Conservation (phyloP, 2,797 vertebrate genomes). For the Sitta carolinensis region DNA sequence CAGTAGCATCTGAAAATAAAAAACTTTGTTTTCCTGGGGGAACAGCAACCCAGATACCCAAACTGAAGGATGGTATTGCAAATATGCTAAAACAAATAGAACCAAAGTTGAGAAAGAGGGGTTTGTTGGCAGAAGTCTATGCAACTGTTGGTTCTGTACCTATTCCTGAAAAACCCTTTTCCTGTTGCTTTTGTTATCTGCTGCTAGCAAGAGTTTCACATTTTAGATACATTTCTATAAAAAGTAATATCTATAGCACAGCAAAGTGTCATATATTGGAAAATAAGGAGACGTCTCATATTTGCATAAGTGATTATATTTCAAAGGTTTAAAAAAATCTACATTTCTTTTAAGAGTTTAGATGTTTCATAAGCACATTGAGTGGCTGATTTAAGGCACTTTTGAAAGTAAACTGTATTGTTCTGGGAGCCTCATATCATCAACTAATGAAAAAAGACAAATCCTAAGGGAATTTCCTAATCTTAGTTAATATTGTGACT, state of each 20-base stretch:
- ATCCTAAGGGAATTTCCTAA: not conserved
- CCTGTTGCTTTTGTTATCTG: not conserved
- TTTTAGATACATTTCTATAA: not conserved
- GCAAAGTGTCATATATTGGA: not conserved
- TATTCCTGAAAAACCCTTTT: not conserved
- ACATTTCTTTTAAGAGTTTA: slow-evolving; percentile 5
- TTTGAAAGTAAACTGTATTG: not conserved
- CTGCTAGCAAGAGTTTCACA: not conserved
- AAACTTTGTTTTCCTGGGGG: not conserved
- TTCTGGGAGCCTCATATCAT: not conserved
- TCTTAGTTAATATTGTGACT: not conserved
- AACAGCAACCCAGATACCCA: not conserved
- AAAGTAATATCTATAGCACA: not conserved
- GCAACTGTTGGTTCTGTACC: not conserved
- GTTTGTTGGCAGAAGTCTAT: not conserved
- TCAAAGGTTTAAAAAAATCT: not conserved
- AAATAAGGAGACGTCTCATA: not conserved
- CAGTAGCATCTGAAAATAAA: not conserved
- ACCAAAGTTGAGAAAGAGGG: not conserved
- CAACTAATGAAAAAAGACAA: not conserved
- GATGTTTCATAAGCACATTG: not conserved
- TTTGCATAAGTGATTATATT: slow-evolving; percentile 8
- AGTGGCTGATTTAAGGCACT: not conserved
- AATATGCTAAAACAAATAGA: not conserved
- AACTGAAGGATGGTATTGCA: accelerated